phyloP scores from a whole-genome alignment of 2,888 invertebrate species.

The Polyommatus icarus region DNA sequence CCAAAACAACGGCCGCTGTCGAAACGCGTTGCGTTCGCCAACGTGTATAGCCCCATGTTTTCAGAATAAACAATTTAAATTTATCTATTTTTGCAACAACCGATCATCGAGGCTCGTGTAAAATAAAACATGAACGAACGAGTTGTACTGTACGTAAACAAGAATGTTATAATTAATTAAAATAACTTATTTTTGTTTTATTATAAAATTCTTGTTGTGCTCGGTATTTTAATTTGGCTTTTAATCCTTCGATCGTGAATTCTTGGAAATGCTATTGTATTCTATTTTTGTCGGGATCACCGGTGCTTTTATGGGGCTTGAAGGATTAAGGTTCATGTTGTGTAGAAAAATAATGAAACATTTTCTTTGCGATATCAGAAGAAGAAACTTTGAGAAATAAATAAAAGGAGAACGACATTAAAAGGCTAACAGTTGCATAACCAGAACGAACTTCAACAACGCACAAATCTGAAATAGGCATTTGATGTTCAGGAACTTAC shows the following conservation, averaged over 20 bases:
- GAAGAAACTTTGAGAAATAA: neutral
- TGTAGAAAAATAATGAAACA: neutral
- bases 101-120: neutral
- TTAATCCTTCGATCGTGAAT: too few relatives aligned
- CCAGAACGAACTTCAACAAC: neutral
- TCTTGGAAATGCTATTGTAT: too few relatives aligned
- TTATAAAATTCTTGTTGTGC: neutral
- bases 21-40: conserved; percentile 5
- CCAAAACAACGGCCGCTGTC: neutral
- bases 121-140: conserved; percentile 2
- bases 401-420: neutral
- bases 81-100: conserved; percentile 16
- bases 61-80: conserved; percentile 13
- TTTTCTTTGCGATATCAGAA: neutral
- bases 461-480: conserved; percentile 25
- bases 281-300: too few relatives aligned
- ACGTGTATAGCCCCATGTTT: conserved; percentile 3
- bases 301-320: too few relatives aligned
- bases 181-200: neutral
- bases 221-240: neutral
- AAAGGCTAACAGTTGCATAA: neutral
- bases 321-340: neutral
- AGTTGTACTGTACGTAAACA: neutral
- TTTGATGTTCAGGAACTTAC: conserved; percentile 44
- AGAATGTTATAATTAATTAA: neutral